Conservation (phyloP, 2,113 vertebrate genomes). For the Euleptes europaea region DNA sequence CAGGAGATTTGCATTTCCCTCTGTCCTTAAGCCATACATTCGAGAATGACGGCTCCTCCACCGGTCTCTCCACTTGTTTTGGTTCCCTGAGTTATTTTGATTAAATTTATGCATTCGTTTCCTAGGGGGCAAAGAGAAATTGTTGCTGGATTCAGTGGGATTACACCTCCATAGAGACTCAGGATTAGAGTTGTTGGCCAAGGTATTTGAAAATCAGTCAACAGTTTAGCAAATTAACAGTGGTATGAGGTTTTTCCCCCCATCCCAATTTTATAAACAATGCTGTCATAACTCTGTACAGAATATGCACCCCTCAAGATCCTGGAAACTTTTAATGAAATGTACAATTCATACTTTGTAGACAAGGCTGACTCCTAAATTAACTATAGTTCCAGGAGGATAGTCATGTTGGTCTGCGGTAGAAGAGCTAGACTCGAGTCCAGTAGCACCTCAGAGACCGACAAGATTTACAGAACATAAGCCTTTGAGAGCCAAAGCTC, state of each 20-base stretch:
- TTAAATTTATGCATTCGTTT: slow-evolving; percentile 5
- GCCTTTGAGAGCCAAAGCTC: no score
- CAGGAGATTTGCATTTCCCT: slow-evolving; percentile 32
- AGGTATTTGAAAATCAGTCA: slow-evolving; percentile 16
- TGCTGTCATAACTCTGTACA: neutral
- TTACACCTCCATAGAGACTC: neutral
- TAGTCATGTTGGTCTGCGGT: no score
- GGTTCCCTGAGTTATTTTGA: neutral
- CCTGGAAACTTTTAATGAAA: neutral
- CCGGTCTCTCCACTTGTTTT: neutral
- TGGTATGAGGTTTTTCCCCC: neutral
- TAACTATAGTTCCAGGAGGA: no score
- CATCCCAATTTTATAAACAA: neutral
- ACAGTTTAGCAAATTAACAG: slow-evolving; percentile 7
- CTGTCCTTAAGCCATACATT: slow-evolving; percentile 9
- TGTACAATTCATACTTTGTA: neutral
- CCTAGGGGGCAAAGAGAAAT: slow-evolving; percentile 1
- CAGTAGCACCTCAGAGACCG: no score
- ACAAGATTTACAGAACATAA: no score
- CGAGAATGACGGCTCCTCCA: neutral
- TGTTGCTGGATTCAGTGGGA: neutral
- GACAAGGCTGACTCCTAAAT: no score
- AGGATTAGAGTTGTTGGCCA: neutral
- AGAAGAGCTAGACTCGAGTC: no score
- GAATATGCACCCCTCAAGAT: rapidly evolving